Evolutionary conservation across 92 coral and sea anemone species (phyloP).

Genomic region (Heliopora coerulea): DNA sequence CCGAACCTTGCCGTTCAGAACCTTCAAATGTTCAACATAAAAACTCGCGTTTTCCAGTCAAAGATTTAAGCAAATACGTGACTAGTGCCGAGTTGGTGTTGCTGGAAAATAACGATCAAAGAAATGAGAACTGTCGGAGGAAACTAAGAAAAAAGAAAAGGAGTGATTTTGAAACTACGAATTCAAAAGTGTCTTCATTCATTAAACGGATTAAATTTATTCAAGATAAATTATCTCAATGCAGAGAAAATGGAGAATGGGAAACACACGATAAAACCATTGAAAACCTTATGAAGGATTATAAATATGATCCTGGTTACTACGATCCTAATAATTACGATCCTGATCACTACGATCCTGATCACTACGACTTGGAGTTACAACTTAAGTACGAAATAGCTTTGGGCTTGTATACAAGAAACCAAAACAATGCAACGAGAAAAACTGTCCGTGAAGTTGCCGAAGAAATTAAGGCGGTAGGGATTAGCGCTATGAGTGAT

Average conservation of each 20-base stretch:
- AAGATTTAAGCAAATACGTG: no score
- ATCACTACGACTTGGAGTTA: not conserved
- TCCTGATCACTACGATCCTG: not conserved
- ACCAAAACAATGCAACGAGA: not conserved
- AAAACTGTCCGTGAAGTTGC: not conserved
- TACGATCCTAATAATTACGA: no score
- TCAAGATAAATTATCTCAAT: not conserved
- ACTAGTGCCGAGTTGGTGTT: no score
- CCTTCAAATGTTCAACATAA: not conserved
- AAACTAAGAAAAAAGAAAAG: conserved; percentile 3
- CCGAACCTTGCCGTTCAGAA: no score
- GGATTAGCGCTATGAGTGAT: not conserved
- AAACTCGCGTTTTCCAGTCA: no score
- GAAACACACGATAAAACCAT: not conserved
- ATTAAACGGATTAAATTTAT: not conserved
- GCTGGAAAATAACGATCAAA: no score
- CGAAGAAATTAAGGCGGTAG: not conserved
- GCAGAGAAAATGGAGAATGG: not conserved
- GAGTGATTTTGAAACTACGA: not conserved
- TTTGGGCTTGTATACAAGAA: not conserved
- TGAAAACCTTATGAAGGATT: not conserved
- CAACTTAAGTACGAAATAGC: not conserved
- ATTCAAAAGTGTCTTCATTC: not conserved
- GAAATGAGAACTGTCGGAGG: no score
- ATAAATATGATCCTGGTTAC: not conserved